Conservation (phyloP, 2,888 invertebrate genomes). For the Labia minor region DNA sequence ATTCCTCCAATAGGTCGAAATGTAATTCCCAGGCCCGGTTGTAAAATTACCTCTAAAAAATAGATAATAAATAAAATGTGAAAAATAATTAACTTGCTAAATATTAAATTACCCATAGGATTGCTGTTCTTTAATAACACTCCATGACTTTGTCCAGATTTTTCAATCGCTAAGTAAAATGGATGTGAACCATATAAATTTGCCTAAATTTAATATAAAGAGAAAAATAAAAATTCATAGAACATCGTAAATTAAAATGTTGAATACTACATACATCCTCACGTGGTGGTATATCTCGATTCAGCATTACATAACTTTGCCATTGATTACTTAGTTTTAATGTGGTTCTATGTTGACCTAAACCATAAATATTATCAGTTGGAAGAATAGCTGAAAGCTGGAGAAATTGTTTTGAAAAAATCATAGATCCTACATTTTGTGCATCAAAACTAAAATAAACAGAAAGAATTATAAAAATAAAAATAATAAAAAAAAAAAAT, state of each 20-base stretch:
- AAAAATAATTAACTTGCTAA: neutral
- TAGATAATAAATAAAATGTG: neutral
- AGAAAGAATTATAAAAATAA: neutral
- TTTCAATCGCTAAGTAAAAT: slow-evolving; percentile 64
- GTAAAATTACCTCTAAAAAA: slow-evolving; percentile 61
- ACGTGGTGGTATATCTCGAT: slow-evolving; percentile 52
- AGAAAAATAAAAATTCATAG: slow-evolving; percentile 23
- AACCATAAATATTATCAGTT: slow-evolving; percentile 55
- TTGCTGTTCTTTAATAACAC: slow-evolving; percentile 72
- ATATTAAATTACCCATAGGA: slow-evolving; percentile 56
- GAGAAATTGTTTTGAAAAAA: slow-evolving; percentile 63
- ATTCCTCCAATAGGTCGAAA: slow-evolving; percentile 74
- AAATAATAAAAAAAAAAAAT: neutral
- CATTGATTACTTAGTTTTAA: slow-evolving; percentile 54
- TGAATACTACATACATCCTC: slow-evolving; percentile 46
- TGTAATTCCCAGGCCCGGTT: slow-evolving; percentile 70
- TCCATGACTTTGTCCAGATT: slow-evolving; percentile 57
- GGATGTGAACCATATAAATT: slow-evolving; percentile 76
- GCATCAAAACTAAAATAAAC: slow-evolving; percentile 50
- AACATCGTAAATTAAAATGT: neutral
- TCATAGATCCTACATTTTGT: slow-evolving; percentile 53
- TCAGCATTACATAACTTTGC: slow-evolving; percentile 58
- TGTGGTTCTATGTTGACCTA: slow-evolving; percentile 57
- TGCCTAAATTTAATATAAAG: slow-evolving; percentile 40
- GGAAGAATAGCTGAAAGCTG: slow-evolving; percentile 55